Conservation (phyloP, 2,113 vertebrate species). For the Neodon shergylaensis region DNA sequence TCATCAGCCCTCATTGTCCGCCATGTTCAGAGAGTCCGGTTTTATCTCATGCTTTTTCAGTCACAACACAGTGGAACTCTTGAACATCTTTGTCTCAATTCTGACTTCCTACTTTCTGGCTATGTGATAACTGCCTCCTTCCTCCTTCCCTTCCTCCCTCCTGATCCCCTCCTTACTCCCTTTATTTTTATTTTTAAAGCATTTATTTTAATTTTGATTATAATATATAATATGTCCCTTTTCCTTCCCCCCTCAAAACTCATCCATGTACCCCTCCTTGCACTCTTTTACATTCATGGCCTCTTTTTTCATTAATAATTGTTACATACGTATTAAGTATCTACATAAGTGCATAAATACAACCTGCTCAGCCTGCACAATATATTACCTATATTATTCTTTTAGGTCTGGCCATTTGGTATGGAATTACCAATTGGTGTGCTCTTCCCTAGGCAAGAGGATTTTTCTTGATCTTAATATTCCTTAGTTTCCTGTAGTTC, state of each 20-base stretch:
- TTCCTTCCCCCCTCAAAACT: not conserved
- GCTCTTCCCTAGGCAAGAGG: not conserved
- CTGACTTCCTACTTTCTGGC: not conserved
- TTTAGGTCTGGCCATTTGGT: not conserved
- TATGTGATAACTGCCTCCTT: not conserved
- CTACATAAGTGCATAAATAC: not conserved
- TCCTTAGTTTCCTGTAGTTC: not conserved
- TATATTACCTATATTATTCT: not conserved
- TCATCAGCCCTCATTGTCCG: too few species aligned
- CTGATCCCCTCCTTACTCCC: not conserved
- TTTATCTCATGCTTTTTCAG: too few species aligned
- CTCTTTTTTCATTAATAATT: not conserved
- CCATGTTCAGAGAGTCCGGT: too few species aligned
- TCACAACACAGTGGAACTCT: not conserved
- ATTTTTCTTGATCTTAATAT: not conserved
- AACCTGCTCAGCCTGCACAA: not conserved
- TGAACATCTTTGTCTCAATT: slow-evolving; percentile 6
- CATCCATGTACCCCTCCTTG: not conserved
- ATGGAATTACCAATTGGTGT: not conserved
- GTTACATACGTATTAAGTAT: not conserved
- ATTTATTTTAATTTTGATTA: not conserved
- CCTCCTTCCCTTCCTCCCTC: not conserved
- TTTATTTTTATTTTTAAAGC: not conserved
- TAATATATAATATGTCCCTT: not conserved
- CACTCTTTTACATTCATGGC: not conserved